phyloP scores from a whole-genome alignment of 1,140 invertebrate species.

The Bilobella aurantiaca region DNA sequence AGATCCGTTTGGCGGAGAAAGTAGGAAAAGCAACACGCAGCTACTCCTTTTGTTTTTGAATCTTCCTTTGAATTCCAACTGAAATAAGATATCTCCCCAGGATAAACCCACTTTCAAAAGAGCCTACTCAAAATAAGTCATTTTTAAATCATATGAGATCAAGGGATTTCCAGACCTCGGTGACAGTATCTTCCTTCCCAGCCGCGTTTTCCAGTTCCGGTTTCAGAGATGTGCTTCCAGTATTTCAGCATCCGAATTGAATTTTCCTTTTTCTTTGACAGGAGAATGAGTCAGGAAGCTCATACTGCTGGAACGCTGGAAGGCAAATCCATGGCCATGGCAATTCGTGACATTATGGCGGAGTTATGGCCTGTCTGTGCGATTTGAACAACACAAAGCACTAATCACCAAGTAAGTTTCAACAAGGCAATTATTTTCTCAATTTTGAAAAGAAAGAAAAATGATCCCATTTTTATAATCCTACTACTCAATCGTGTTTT shows the following conservation, averaged over 20 bases:
- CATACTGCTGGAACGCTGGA: conserved; percentile 23
- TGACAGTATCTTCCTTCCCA: no score
- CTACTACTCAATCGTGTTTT: no score
- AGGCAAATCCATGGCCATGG: conserved; percentile 29
- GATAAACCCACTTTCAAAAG: background rate
- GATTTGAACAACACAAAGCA: conserved; percentile 30
- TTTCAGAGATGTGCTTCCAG: no score
- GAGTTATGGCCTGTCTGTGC: conserved; percentile 30
- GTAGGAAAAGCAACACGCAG: background rate
- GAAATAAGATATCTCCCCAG: background rate
- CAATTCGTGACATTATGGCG: conserved; percentile 31
- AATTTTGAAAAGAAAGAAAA: no score
- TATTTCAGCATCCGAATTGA: no score
- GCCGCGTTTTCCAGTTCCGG: no score
- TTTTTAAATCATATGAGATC: background rate
- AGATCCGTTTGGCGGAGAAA: background rate
- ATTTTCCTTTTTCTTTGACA: conserved; percentile 8
- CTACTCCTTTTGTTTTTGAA: background rate
- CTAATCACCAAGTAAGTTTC: conserved; percentile 21
- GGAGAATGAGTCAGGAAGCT: conserved; percentile 29
- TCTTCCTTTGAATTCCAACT: background rate
- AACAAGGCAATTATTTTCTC: no score
- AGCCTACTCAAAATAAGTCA: background rate
- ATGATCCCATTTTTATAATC: no score
- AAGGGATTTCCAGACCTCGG: no score